A percentile compares a stretch with the other conserved stretches of the same genome.
Evolutionary conservation across 2,888 invertebrate genomes (phyloP).

Genomic region (Trachelus iudaicus): DNA sequence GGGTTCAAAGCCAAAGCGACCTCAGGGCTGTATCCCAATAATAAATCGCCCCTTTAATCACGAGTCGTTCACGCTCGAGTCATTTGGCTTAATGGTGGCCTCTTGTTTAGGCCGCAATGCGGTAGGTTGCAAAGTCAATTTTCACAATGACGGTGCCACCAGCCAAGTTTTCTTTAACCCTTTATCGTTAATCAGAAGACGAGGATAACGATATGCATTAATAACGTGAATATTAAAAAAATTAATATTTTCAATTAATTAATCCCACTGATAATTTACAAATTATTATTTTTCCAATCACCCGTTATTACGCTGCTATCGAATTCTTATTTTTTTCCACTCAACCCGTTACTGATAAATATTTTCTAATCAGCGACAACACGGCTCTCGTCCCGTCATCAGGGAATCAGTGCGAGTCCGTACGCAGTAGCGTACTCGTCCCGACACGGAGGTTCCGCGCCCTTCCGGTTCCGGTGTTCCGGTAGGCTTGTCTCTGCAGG

Average conservation of each 20-base stretch:
- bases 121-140: constrained; percentile 49
- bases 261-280: background rate
- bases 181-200: constrained; percentile 50
- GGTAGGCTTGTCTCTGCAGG: constrained; percentile 60
- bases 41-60: constrained; percentile 63
- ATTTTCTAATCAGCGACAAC: background rate
- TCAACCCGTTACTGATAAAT: background rate
- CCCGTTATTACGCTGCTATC: background rate
- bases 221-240: background rate
- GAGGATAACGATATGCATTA: constrained; percentile 13
- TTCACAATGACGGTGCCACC: constrained; percentile 19
- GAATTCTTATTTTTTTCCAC: background rate
- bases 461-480: constrained; percentile 67
- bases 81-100: constrained; percentile 53
- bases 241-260: background rate
- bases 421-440: constrained; percentile 39
- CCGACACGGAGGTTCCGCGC: constrained; percentile 58
- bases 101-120: constrained; percentile 55
- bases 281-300: background rate
- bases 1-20: too few relatives aligned
- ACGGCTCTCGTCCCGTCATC: constrained; percentile 41
- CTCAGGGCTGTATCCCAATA: constrained; percentile 34
- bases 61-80: constrained; percentile 52
- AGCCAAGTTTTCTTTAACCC: constrained; percentile 48
- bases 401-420: constrained; percentile 62